Evolutionary conservation across 2,113 vertebrate species (phyloP).

Genomic region (Sebastes schlegelii): DNA sequence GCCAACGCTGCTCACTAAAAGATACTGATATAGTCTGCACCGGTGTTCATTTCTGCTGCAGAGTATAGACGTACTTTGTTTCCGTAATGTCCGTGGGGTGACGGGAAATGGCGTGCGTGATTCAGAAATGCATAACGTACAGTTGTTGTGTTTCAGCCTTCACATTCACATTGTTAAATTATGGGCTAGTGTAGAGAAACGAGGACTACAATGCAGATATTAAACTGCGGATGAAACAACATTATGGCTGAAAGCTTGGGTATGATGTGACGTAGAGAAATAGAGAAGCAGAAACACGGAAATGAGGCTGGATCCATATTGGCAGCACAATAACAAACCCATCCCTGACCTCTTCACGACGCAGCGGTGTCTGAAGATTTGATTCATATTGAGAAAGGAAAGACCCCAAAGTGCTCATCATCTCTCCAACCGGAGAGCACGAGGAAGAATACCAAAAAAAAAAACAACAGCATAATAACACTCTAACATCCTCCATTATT

Average conservation of each 20-base stretch:
- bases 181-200: slow-evolving; percentile 3
- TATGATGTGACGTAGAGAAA: slow-evolving; percentile 13
- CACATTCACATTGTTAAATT: not conserved
- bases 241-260: slow-evolving; percentile 13
- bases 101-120: slow-evolving; percentile 1
- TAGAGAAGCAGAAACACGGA: slow-evolving; percentile 2
- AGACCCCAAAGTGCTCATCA: slow-evolving; percentile 48
- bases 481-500: slow-evolving; percentile 64
- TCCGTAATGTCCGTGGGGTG: slow-evolving; percentile 4
- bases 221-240: slow-evolving; percentile 25
- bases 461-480: slow-evolving; percentile 48
- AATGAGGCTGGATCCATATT: slow-evolving; percentile 35
- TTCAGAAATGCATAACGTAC: slow-evolving; percentile 13
- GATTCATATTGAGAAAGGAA: slow-evolving; percentile 30
- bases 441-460: not conserved
- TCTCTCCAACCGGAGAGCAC: slow-evolving; percentile 28
- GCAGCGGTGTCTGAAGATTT: slow-evolving; percentile 31
- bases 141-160: slow-evolving; percentile 26
- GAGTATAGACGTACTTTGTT: not conserved
- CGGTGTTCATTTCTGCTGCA: slow-evolving; percentile 17
- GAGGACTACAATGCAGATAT: slow-evolving; percentile 31
- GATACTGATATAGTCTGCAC: not conserved
- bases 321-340: slow-evolving; percentile 15
- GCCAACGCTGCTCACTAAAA: not conserved
- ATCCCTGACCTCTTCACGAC: slow-evolving; percentile 22